Base-by-base conservation (phyloP, 2,888 invertebrate genomes). In the Linyphia triangularis region DNA sequence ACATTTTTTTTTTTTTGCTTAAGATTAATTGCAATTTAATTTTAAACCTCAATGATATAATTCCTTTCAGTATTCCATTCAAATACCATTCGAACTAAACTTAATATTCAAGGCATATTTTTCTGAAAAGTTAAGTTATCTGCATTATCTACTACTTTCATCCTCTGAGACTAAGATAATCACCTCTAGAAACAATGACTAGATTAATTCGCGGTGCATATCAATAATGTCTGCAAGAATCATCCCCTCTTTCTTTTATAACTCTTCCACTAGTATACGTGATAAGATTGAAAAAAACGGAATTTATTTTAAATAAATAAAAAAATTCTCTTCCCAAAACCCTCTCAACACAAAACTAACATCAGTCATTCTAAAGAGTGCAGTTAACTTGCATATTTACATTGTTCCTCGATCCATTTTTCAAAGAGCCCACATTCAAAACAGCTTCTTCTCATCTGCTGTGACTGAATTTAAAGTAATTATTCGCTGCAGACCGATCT, bases 381-480 rank as follows among this genome's bases (percentile, higher is more conserved):
- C 1, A 5, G 13, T 1, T n/a, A 51, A 51, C 51, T 51, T n/a
- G n/a, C 51, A 51, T 51, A 51, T 3, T 51, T 26, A 73, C 73
- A 73, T 59, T 73, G 57, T 73, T 63, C 59, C 33, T 24, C 28
- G 57, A 51, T n/a, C 51, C 73, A 73, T 73, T 73, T 59, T 73
- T 73, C 73, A 73, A 73, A 73, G 57, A 51, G n/a, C 33, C 43
- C n/a, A 26, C 43, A 40, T 40, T 69, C 24, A 69, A 40, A 69
- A 24, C 22, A 10, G 69, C 13, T 37, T 33, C 33, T 43, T 26
- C 43, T 43, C 26, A 40, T 19, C 69, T 40, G 37, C 22, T 40
- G 16, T 1, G 65, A 65, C 65, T 30, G 30, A 65, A 69, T 37
- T 69, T 37, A 26, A 19, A 51, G 70, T 43, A n/a, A 43, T 51